These are phyloP conservation scores for Pogonus chalceus DNA, from an alignment of 1,140 invertebrate genomes.

Conservation along the genomic window DNA sequence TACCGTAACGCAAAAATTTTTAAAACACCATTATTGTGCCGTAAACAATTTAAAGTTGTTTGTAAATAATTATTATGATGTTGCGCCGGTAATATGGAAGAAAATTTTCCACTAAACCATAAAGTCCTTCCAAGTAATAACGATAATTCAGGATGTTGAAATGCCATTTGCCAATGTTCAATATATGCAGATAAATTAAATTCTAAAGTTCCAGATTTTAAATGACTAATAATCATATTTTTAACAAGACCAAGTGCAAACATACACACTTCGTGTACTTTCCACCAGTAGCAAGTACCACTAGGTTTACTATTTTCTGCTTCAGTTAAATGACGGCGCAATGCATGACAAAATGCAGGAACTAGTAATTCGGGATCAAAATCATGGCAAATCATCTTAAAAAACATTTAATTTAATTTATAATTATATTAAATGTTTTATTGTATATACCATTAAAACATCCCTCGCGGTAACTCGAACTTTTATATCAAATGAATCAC, in stretches of 20 bases:
- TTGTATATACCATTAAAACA: slow-evolving; percentile 39
- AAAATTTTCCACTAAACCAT: slow-evolving; percentile 42
- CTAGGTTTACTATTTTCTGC: slow-evolving; percentile 39
- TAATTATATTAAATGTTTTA: not conserved
- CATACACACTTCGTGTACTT: slow-evolving; percentile 65
- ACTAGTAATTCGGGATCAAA: slow-evolving; percentile 47
- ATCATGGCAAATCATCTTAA: slow-evolving; percentile 50
- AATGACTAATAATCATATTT: slow-evolving; percentile 45
- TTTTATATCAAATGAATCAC: slow-evolving; percentile 59
- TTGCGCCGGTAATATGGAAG: slow-evolving; percentile 27
- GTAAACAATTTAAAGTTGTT: slow-evolving; percentile 11
- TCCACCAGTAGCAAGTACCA: slow-evolving; percentile 59
- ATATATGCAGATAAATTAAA: slow-evolving; percentile 62
- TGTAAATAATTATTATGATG: slow-evolving; percentile 13
- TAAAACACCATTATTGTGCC: slow-evolving; percentile 28
- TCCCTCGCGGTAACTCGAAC: slow-evolving; percentile 69
- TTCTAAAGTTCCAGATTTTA: slow-evolving; percentile 31
- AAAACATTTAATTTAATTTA: not conserved
- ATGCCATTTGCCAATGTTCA: slow-evolving; percentile 39
- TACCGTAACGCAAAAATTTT: slow-evolving; percentile 26
- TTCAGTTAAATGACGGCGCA: slow-evolving; percentile 54
- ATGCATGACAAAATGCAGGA: slow-evolving; percentile 49
- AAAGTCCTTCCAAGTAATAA: slow-evolving; percentile 62
- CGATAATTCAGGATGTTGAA: slow-evolving; percentile 36
- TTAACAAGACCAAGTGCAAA: slow-evolving; percentile 50